phyloP scores from a whole-genome alignment of 2,888 invertebrate species.

The Cinara cedri region DNA sequence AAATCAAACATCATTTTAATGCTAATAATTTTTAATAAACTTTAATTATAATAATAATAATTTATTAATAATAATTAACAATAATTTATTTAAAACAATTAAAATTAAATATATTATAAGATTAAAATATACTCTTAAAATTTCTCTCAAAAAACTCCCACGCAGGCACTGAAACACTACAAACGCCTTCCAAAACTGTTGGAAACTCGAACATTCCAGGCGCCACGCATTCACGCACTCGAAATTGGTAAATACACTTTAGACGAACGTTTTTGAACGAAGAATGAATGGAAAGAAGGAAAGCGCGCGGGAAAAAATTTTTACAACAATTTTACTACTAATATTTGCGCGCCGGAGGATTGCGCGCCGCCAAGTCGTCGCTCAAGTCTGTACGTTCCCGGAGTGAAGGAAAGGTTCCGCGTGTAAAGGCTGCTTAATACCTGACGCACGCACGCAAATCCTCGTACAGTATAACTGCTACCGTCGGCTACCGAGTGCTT shows the following conservation, averaged over 20 bases:
- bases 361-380: background rate
- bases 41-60: too few species aligned
- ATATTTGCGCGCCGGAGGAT: too few species aligned
- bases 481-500: background rate
- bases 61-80: too few species aligned
- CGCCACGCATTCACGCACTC: slow-evolving; percentile 12
- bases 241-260: slow-evolving; percentile 5
- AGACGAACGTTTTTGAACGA: slow-evolving; percentile 5
- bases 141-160: slow-evolving; percentile 11
- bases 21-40: too few species aligned
- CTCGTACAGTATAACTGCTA: too few species aligned
- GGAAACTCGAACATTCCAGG: slow-evolving; percentile 12
- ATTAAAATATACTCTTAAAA: too few species aligned
- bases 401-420: slow-evolving; percentile 11
- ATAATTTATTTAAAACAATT: too few species aligned
- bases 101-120: too few species aligned
- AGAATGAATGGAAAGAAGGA: background rate
- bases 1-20: too few species aligned
- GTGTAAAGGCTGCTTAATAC: slow-evolving; percentile 1
- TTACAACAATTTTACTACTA: background rate
- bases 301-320: slow-evolving; percentile 1
- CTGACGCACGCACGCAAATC: background rate
- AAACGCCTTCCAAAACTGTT: slow-evolving; percentile 6
- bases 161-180: too few species aligned
- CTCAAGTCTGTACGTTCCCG: background rate